phyloP scores from a whole-genome alignment of 2,797 vertebrate species.

The Lepus oiostolus region DNA sequence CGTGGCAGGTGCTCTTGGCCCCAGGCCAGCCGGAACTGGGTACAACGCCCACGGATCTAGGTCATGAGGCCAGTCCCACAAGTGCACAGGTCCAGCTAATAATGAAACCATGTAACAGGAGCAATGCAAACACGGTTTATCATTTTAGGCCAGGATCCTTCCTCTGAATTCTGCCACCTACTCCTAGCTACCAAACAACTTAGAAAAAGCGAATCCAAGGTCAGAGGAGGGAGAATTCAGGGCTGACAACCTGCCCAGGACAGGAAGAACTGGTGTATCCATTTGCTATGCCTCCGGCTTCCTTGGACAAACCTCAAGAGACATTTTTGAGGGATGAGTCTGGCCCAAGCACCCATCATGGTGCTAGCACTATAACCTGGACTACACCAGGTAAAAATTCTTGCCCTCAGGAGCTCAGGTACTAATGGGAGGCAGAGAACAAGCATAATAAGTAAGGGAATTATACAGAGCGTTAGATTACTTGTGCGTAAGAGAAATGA shows the following conservation, averaged over 20 bases:
- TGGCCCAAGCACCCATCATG: neutral
- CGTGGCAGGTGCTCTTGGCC: conserved; percentile 31
- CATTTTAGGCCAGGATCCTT: neutral
- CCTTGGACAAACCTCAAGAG: neutral
- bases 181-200: neutral
- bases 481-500: neutral
- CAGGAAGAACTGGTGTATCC: neutral
- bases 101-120: neutral
- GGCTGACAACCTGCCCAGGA: neutral
- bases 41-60: conserved; percentile 73
- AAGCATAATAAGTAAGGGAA: neutral
- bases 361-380: neutral
- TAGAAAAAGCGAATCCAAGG: neutral
- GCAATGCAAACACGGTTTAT: conserved; percentile 55
- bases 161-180: neutral
- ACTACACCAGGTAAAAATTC: neutral
- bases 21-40: conserved; percentile 72
- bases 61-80: conserved; percentile 59
- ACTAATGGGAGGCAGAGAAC: neutral
- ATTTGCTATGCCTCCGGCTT: neutral
- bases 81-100: neutral
- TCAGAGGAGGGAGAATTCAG: neutral
- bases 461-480: neutral
- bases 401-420: neutral
- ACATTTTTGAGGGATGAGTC: neutral